Base-by-base conservation (phyloP, 2,113 vertebrate genomes). In the Tyto alba region DNA sequence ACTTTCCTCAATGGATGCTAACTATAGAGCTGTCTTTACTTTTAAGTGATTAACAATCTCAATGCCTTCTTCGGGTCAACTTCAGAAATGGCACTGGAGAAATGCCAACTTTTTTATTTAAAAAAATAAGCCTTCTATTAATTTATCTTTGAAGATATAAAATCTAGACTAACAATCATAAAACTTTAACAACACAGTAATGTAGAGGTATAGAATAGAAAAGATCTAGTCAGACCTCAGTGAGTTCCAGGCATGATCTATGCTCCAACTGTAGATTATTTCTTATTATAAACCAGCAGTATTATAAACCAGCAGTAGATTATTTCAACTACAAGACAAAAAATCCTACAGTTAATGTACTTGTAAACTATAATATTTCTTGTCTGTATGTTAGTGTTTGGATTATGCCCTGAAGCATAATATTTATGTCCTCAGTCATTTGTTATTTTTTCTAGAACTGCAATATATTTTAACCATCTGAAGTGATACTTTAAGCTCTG, bases 1-100 rank as follows among this genome's bases (percentile, higher is more conserved):
- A 88, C 85, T 83, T 88, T 60, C 53, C 57, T 78, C 79, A 80
- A 83, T 67, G 75, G 68, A 80, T 84, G 52, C 55, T 63, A 83
- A 80, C 23, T 92, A 59, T 62, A 97, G 92, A 96, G 22, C 55
- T 86, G 45, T 50, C 85, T 93, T 66, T n/a, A 43, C 75, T 89
- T 78, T 30, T 76, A 88, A 86, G 59, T 48, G 67, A 85, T 92
- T 71, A 96, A 88, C 36, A 67, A 15, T 40, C 73, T 80, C 74
- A 77, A 67, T 67, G 26, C 13, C 43, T 93, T 88, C 29, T 23
- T n/a, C 63, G n/a, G 17, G 41, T 74, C 72, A 74, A 0, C 55
- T 45, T 63, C 41, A 77, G 67, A 94, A 96, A 59, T 17, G 9
- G 23, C 18, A 56, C 18, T 23, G 32, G 20, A 50, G 9, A n/a